Evolutionary conservation across 2,113 vertebrate species (phyloP).

Genomic region (Paramisgurnus dabryanus): DNA sequence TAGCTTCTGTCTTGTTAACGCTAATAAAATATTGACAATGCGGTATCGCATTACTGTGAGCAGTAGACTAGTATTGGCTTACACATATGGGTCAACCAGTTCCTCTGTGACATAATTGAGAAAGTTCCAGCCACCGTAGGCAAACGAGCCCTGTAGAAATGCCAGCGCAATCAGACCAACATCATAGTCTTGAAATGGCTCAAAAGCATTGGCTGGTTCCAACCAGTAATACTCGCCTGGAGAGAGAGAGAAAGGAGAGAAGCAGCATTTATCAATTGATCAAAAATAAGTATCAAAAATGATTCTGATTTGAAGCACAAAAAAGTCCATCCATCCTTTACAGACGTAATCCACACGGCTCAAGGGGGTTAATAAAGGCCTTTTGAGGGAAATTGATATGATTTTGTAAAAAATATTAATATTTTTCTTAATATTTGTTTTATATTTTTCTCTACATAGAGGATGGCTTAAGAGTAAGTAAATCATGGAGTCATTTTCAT

Average conservation of each 20-base stretch:
- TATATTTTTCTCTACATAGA: too few relatives aligned
- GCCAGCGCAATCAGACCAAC: conserved; percentile 86
- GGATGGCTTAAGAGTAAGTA: too few relatives aligned
- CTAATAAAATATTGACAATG: conserved; percentile 3
- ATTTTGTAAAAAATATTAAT: too few relatives aligned
- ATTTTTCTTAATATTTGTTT: too few relatives aligned
- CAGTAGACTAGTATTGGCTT: conserved; percentile 51
- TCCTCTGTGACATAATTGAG: conserved; percentile 95
- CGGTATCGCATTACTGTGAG: neutral
- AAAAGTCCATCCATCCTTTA: too few relatives aligned
- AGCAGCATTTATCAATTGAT: neutral
- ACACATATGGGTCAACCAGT: conserved; percentile 90
- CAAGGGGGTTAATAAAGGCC: too few relatives aligned
- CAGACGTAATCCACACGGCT: too few relatives aligned
- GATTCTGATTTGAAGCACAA: too few relatives aligned
- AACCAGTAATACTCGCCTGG: conserved; percentile 90
- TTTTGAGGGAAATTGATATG: too few relatives aligned
- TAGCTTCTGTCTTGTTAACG: neutral
- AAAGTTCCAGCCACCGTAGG: conserved; percentile 94
- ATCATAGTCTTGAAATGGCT: conserved; percentile 84
- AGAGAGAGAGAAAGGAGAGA: neutral
- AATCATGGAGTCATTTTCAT: too few relatives aligned
- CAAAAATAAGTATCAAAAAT: too few relatives aligned
- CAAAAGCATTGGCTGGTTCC: conserved; percentile 86
- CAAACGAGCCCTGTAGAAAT: conserved; percentile 91